phyloP scores from a whole-genome alignment of 2,797 vertebrate species.

The Crypturellus tataupa region DNA sequence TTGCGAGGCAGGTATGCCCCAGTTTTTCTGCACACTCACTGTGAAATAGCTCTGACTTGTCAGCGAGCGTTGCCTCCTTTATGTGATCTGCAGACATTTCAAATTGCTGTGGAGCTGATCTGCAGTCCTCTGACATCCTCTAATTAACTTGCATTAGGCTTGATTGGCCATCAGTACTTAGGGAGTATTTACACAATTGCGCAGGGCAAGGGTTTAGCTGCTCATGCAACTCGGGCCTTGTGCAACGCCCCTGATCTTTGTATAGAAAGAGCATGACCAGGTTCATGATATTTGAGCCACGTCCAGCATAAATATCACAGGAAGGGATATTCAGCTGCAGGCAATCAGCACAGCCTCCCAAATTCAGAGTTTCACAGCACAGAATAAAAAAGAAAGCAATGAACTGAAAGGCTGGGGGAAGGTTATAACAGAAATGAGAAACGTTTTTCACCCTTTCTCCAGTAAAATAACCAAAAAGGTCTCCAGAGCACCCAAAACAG shows the following conservation, averaged over 20 bases:
- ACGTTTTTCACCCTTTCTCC: neutral
- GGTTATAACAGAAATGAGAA: neutral
- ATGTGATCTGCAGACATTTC: neutral
- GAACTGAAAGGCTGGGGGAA: neutral
- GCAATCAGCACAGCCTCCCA: neutral
- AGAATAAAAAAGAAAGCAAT: neutral
- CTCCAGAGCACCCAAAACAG: neutral
- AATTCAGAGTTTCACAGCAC: neutral
- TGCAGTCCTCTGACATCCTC: neutral
- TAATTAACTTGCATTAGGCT: neutral
- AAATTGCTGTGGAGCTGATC: neutral
- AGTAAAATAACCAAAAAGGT: neutral
- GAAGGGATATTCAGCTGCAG: neutral
- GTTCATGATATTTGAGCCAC: neutral
- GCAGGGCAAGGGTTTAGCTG: neutral
- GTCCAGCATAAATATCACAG: neutral
- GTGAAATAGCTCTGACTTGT: neutral
- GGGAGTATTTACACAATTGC: neutral
- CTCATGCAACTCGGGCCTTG: neutral
- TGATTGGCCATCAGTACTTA: neutral
- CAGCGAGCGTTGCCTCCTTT: constrained; percentile 1
- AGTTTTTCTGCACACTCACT: neutral
- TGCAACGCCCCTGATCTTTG: neutral
- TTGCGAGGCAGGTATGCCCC: neutral
- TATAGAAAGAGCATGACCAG: neutral